These are phyloP conservation scores for Harpagoxenus sublaevis DNA, from an alignment of 2,888 invertebrate genomes.

Conservation along the genomic window DNA sequence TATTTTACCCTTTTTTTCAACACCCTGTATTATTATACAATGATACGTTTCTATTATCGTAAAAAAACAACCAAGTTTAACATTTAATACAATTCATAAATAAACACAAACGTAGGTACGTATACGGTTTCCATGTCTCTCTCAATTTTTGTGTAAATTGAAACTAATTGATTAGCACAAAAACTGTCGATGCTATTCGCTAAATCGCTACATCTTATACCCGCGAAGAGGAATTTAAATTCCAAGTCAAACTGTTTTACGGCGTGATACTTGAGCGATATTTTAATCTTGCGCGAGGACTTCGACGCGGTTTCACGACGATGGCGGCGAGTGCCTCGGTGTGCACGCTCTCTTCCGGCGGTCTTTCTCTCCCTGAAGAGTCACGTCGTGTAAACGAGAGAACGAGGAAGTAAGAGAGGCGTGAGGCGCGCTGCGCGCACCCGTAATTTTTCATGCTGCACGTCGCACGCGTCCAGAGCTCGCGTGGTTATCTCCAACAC, in stretches of 20 bases:
- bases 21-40: background rate
- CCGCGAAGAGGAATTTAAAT: background rate
- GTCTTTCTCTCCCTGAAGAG: slow-evolving; percentile 59
- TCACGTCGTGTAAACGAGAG: slow-evolving; percentile 57
- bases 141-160: background rate
- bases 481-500: slow-evolving; percentile 72
- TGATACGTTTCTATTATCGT: background rate
- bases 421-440: slow-evolving; percentile 47
- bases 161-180: background rate
- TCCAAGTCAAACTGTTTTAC: slow-evolving; percentile 1
- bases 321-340: slow-evolving; percentile 54
- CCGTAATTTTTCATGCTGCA: slow-evolving; percentile 79
- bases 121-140: too few relatives aligned
- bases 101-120: background rate
- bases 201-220: slow-evolving; percentile 51
- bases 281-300: slow-evolving; percentile 71
- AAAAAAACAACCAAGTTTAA: background rate
- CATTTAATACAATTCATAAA: background rate
- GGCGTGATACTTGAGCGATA: slow-evolving; percentile 57
- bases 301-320: slow-evolving; percentile 69
- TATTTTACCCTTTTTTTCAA: too few relatives aligned
- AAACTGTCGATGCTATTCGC: background rate
- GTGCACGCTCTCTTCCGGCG: background rate
- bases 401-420: slow-evolving; percentile 30
- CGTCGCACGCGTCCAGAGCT: slow-evolving; percentile 66